Percentiles rank a stretch among this genome's conserved stretches.
phyloP scores from a whole-genome alignment of 2,888 invertebrate species.

The Teleiodes luculella region DNA sequence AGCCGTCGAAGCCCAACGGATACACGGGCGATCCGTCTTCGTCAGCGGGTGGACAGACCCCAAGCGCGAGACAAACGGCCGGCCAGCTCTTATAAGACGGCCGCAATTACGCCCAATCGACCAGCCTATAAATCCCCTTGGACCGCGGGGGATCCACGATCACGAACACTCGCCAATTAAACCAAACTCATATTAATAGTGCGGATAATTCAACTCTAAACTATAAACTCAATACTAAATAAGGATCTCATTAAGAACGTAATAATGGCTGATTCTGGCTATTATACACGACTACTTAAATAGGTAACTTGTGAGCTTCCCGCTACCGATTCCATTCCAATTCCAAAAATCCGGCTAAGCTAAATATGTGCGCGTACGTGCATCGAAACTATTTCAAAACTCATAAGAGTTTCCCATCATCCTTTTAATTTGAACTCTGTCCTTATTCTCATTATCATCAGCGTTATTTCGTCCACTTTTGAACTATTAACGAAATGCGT shows the following conservation, averaged over 20 bases:
- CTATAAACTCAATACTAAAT: slow-evolving; percentile 3
- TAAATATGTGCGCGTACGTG: too few relatives aligned
- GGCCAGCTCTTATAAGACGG: background rate
- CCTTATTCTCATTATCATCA: too few relatives aligned
- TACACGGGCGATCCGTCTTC: slow-evolving; percentile 4
- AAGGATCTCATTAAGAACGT: slow-evolving; percentile 2
- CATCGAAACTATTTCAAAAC: too few relatives aligned
- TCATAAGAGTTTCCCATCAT: too few relatives aligned
- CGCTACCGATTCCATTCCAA: too few relatives aligned
- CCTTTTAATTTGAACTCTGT: too few relatives aligned
- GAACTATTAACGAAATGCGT: too few relatives aligned
- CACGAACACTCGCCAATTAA: slow-evolving; percentile 13
- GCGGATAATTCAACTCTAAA: slow-evolving; percentile 9
- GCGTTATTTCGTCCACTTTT: too few relatives aligned
- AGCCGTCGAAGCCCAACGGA: background rate
- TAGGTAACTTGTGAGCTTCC: too few relatives aligned
- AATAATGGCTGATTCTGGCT: too few relatives aligned
- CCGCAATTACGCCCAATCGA: background rate
- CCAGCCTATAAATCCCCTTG: background rate
- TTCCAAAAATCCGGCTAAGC: too few relatives aligned
- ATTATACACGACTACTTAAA: too few relatives aligned
- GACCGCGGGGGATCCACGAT: background rate
- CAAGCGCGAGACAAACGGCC: slow-evolving; percentile 7
- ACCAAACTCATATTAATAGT: slow-evolving; percentile 11
- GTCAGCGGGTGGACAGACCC: background rate